phyloP scores from a whole-genome alignment of 2,113 vertebrate species.

The Oreochromis niloticus region DNA sequence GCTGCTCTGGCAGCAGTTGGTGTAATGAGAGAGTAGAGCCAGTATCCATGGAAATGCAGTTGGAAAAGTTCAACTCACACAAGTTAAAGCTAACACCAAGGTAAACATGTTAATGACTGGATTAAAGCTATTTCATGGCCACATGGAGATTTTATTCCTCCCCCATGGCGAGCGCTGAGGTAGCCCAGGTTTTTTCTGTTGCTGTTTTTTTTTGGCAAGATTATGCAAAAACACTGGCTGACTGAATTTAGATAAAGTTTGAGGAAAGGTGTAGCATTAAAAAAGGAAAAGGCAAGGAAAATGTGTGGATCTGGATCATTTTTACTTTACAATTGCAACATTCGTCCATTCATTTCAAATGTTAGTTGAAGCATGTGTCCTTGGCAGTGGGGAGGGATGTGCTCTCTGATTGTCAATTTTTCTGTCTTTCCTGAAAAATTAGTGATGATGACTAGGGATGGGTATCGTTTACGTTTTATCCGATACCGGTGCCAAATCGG shows the following conservation, averaged over 20 bases:
- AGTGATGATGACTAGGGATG: background rate
- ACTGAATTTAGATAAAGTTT: background rate
- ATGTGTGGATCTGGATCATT: background rate
- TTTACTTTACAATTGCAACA: background rate
- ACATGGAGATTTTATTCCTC: background rate
- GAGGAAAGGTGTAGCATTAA: background rate
- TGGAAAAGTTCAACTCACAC: constrained; percentile 8
- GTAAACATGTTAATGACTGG: background rate
- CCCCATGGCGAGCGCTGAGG: background rate
- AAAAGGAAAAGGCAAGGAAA: background rate
- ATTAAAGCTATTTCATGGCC: background rate
- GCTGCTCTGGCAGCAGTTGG: constrained; percentile 21
- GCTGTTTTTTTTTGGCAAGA: background rate
- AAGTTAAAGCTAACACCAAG: background rate
- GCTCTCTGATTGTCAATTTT: background rate
- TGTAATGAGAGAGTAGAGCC: constrained; percentile 14
- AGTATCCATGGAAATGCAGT: constrained; percentile 57
- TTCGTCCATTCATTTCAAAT: background rate
- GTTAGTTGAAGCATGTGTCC: background rate
- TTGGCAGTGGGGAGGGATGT: background rate
- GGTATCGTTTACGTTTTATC: no score
- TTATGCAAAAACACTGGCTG: background rate
- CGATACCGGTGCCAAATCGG: no score
- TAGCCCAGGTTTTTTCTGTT: background rate
- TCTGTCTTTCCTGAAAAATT: background rate